phyloP scores from a whole-genome alignment of 2,888 invertebrate species.

The Harpalus rubripes region DNA sequence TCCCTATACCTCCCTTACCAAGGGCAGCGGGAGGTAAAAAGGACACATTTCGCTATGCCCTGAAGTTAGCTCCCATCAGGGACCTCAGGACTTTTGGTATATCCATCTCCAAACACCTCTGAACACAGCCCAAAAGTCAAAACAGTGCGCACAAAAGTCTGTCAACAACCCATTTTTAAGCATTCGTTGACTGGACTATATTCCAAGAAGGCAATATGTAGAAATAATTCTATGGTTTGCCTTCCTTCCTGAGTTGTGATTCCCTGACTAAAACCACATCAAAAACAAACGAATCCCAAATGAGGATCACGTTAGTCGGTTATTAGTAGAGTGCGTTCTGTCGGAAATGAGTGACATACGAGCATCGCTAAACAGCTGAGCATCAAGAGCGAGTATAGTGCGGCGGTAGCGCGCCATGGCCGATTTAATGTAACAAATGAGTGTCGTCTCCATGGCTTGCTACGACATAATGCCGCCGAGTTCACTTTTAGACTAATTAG shows the following conservation, averaged over 20 bases:
- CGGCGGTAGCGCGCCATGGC: slow-evolving; percentile 76
- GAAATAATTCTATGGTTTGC: no score
- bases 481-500: slow-evolving; percentile 76
- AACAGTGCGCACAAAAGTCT: no score
- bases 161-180: no score
- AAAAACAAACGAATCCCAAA: slow-evolving; percentile 60
- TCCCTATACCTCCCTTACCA: no score
- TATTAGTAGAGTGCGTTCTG: slow-evolving; percentile 69
- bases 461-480: slow-evolving; percentile 52
- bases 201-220: no score
- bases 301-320: slow-evolving; percentile 66
- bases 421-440: slow-evolving; percentile 78
- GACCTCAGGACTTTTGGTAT: no score
- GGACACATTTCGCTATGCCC: no score
- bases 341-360: slow-evolving; percentile 79
- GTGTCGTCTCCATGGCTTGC: slow-evolving; percentile 71
- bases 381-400: slow-evolving; percentile 75
- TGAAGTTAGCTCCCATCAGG: no score
- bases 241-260: neutral
- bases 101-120: no score
- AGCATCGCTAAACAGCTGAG: slow-evolving; percentile 78
- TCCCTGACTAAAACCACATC: slow-evolving; percentile 35
- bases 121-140: no score
- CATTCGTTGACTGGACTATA: no score
- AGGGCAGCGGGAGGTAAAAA: no score